Evolutionary conservation across 30 jellyfish, hydroid and myxozoan genomes (phyloP), one percentile per base, ranked within the genome.

Genomic region (Rhopilema esculentum): DNA sequence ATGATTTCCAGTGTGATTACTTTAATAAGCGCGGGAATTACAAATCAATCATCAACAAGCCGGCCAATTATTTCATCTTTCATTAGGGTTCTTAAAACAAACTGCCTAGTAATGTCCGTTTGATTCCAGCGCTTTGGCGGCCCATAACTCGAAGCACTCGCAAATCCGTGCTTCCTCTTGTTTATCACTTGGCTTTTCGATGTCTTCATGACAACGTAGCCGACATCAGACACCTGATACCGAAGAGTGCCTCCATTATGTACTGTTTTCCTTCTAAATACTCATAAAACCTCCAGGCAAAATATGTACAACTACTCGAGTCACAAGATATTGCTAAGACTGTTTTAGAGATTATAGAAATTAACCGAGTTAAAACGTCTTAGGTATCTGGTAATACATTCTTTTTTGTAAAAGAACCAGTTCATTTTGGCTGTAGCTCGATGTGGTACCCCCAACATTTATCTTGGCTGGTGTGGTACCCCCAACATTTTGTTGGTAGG

Each of bases 81-180:
- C 57, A 40, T 40, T 40, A 40, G 57, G 57, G 57, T 40, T 12
- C 6, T 40, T 40, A 40, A 40, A 40, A 2, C 9, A 40, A 40
- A 12, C 6, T 40, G 57, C 9, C 57, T 40, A 40, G 57, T 12
- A 12, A 40, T 40, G 57, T 40, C 57, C 57, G 57, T 12, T 40
- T 40, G 57, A 40, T 40, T 40, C 57, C 9, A 40, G 12, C 12
- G 57, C 57, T 40, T 40, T 79, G 89, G 79, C 89, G 89, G 89
- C 70, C 89, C 50, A 7, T 61, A 15, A 29, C 27, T 33, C 66
- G 33, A 27, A 18, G 80, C 61, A 21, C 72, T 7, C n/a, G 69
- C 30, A 79, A 61, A 61, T 79, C 89, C 9, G 29, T 25, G 68
- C 32, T 79, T 79, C 89, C 89, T 79, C 40, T 57, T 62, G 23